Conservation (phyloP, 1,140 invertebrate species). For the Sarcophaga peregrina region DNA sequence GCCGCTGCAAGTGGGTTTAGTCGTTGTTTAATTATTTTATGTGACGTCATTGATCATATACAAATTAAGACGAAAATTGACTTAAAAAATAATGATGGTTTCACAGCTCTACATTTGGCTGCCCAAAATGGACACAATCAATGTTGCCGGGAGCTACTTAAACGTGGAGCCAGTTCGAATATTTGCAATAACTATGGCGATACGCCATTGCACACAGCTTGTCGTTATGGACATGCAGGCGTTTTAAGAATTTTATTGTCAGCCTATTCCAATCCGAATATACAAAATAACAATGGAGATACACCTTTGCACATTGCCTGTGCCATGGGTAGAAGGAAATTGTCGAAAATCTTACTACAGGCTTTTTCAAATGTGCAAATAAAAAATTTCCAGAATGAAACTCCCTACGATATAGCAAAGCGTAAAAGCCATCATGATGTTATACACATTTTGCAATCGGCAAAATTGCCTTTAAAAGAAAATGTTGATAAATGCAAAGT, state of each 20-base stretch:
- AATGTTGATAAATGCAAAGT: background rate
- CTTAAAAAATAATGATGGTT: constrained; percentile 70
- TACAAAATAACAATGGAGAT: constrained; percentile 96
- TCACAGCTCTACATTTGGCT: constrained; percentile 91
- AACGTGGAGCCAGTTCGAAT: constrained; percentile 88
- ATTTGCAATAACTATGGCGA: constrained; percentile 97
- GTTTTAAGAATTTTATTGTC: constrained; percentile 94
- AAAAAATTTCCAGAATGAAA: constrained; percentile 92
- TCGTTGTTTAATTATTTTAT: constrained; percentile 81
- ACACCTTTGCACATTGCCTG: constrained; percentile 93
- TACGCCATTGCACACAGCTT: constrained; percentile 93
- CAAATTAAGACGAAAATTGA: constrained; percentile 48
- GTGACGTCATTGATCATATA: constrained; percentile 65
- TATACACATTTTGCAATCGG: constrained; percentile 68
- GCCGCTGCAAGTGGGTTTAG: constrained; percentile 95
- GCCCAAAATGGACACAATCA: constrained; percentile 98
- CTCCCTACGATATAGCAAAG: constrained; percentile 87
- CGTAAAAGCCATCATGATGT: constrained; percentile 89
- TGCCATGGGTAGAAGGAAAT: constrained; percentile 91
- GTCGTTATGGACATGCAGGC: constrained; percentile 94
- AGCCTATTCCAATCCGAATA: constrained; percentile 85
- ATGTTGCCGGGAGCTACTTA: constrained; percentile 86
- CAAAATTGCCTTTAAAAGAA: background rate
- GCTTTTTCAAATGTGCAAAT: constrained; percentile 80
- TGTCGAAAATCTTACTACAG: constrained; percentile 90